phyloP scores from a whole-genome alignment of 2,888 invertebrate genomes.

The Ophioninae sp. region DNA sequence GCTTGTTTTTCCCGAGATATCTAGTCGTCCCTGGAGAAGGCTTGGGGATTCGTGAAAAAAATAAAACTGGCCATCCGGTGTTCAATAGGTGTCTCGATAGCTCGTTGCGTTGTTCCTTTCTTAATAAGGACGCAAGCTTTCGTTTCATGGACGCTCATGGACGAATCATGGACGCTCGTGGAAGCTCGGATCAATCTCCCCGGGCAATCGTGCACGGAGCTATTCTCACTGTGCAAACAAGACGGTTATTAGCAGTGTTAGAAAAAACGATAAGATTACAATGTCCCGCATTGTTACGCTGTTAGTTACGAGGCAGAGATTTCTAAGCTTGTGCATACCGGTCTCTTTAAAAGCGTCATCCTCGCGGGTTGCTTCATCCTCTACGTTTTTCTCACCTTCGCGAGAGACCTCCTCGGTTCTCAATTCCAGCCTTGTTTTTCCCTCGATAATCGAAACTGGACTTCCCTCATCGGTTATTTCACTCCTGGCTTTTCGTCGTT shows the following conservation, averaged over 20 bases:
- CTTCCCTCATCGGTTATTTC: slow-evolving; percentile 15
- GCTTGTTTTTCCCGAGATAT: not conserved
- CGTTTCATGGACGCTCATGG: not conserved
- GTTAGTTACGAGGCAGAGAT: slow-evolving; percentile 75
- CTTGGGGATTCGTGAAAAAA: not conserved
- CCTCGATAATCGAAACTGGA: slow-evolving; percentile 1
- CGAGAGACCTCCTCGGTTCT: slow-evolving; percentile 46
- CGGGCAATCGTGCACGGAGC: slow-evolving; percentile 1
- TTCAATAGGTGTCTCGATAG: too few species aligned
- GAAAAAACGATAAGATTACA: slow-evolving; percentile 75
- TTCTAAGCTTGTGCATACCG: slow-evolving; percentile 63
- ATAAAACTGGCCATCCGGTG: too few species aligned
- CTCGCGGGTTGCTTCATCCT: slow-evolving; percentile 66
- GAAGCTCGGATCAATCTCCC: not conserved
- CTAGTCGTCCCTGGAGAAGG: not conserved
- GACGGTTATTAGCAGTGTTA: slow-evolving; percentile 77
- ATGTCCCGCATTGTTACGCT: slow-evolving; percentile 73
- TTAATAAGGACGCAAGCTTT: too few species aligned
- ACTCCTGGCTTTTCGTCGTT: not conserved
- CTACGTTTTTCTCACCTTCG: slow-evolving; percentile 75
- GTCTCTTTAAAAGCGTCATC: slow-evolving; percentile 59
- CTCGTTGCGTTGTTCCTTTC: too few species aligned
- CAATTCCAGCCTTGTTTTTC: slow-evolving; percentile 29
- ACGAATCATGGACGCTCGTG: not conserved
- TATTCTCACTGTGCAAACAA: slow-evolving; percentile 72